Evolutionary conservation across 2,888 invertebrate genomes (phyloP), one percentile per base, ranked within the genome.

Genomic region (Drosophila affinis): DNA sequence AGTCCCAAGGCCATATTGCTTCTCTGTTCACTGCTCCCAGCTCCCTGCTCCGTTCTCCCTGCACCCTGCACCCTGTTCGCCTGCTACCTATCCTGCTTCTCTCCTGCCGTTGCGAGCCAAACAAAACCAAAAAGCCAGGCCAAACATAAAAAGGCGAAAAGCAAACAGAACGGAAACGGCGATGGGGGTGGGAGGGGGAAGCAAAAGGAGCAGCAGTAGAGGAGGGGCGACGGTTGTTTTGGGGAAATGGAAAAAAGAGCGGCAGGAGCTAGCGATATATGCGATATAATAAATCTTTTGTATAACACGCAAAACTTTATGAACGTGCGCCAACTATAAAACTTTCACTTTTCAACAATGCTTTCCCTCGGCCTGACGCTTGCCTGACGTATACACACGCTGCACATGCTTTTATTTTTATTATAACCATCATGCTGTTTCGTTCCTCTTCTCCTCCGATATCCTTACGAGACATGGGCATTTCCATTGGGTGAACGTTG

Each of bases 261-360:
- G 49, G 63, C 78, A 78, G 67, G 71, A 78, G 76, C 72, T 68
- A 77, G 72, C 83, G 79, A 83, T 83, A 80, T 81, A 74, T 81
- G 78, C 74, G 84, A 81, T 85, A 81, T 85, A 81, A 81, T 81
- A 81, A 83, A 82, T 82, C 83, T 83, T 80, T 86, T 81, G 77
- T 83, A 83, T 81, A 86, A 86, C 84, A 82, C 81, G 87, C 78
- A 86, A 78, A 83, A 83, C 86, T 86, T 82, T 82, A 80, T 78
- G 83, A 86, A 82, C 82, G 86, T 85, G 86, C 81, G 72, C 75
- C 86, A 85, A 85, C 81, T 82, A 83, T 80, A 83, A 83, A 39
- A 83, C 83, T 83, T 83, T 83, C 83, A 76, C 84, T 83, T 86
- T 86, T 78, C 72, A 77, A 73, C 72, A 76, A 69, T 76, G 65